phyloP scores from a whole-genome alignment of 1,140 invertebrate species.

The Drosophila sturtevanti region DNA sequence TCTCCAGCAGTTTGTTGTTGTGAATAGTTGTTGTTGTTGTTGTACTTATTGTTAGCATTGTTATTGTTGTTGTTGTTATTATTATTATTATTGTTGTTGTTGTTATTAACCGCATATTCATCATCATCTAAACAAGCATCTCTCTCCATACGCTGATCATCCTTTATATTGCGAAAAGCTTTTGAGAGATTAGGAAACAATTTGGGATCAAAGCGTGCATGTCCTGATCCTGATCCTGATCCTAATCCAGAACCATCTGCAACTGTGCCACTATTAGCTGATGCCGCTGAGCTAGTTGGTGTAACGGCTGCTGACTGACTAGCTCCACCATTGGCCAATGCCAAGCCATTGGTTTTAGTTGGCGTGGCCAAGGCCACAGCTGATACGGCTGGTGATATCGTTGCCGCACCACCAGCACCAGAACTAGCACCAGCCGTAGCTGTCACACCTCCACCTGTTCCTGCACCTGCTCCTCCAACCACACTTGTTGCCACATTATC shows the following conservation, averaged over 20 bases:
- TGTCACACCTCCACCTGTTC: background rate
- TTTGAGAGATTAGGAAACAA: conserved; percentile 78
- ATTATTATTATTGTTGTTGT: conserved; percentile 27
- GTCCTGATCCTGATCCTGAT: conserved; percentile 12
- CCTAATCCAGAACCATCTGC: background rate
- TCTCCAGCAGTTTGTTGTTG: conserved; percentile 12
- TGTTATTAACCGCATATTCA: conserved; percentile 59
- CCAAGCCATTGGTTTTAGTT: conserved; percentile 45
- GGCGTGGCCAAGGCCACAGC: conserved; percentile 44
- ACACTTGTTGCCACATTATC: conserved; percentile 19
- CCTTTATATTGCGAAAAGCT: conserved; percentile 66
- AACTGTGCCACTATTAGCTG: background rate
- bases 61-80: conserved; percentile 32
- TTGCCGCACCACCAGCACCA: no score
- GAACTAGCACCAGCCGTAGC: background rate
- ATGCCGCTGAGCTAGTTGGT: conserved; percentile 26
- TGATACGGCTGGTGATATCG: background rate
- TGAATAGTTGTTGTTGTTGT: conserved; percentile 10
- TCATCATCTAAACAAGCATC: conserved; percentile 64
- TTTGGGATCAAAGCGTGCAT: conserved; percentile 75
- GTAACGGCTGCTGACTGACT: conserved; percentile 23
- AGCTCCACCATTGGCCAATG: conserved; percentile 41
- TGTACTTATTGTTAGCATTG: conserved; percentile 43
- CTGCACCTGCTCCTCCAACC: background rate
- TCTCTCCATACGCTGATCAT: conserved; percentile 38